Conservation (phyloP, 2,113 vertebrate genomes). For the Tyrannus savana region DNA sequence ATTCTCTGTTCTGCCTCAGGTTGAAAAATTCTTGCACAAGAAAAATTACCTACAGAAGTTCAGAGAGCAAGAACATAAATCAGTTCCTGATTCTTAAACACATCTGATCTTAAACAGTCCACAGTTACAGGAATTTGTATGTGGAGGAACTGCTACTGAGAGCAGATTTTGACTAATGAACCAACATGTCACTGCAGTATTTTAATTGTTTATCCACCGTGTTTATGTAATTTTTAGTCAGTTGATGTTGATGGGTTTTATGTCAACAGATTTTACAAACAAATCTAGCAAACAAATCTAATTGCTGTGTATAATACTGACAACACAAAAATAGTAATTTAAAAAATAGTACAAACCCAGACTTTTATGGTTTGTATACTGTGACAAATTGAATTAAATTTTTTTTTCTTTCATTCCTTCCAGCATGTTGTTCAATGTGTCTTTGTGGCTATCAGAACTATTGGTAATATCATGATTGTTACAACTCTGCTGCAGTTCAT, state of each 20-base stretch:
- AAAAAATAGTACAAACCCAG: not conserved
- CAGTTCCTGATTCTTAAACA: not conserved
- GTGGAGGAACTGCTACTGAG: not conserved
- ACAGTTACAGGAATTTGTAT: not conserved
- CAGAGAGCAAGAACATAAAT: not conserved
- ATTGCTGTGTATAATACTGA: not conserved
- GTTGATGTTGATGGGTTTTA: not conserved
- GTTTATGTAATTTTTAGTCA: not conserved
- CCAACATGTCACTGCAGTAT: not conserved
- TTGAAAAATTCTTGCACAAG: not conserved
- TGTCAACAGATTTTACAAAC: not conserved
- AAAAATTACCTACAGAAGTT: not conserved
- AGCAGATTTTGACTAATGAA: not conserved
- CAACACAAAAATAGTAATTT: not conserved
- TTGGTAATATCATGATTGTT: conserved; percentile 99
- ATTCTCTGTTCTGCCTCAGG: not conserved
- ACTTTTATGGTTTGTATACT: not conserved
- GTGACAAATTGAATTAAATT: not conserved
- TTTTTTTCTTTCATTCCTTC: not conserved
- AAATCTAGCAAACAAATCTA: not conserved
- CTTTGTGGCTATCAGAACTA: conserved; percentile 98
- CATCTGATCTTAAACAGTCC: not conserved
- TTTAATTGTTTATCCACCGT: not conserved
- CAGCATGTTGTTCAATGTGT: conserved; percentile 99
- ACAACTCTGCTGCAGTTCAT: conserved; percentile 99